Evolutionary conservation across 2,888 invertebrate genomes (phyloP), one percentile per base, ranked within the genome.

Genomic region (Acanthococcus lagerstroemiae): DNA sequence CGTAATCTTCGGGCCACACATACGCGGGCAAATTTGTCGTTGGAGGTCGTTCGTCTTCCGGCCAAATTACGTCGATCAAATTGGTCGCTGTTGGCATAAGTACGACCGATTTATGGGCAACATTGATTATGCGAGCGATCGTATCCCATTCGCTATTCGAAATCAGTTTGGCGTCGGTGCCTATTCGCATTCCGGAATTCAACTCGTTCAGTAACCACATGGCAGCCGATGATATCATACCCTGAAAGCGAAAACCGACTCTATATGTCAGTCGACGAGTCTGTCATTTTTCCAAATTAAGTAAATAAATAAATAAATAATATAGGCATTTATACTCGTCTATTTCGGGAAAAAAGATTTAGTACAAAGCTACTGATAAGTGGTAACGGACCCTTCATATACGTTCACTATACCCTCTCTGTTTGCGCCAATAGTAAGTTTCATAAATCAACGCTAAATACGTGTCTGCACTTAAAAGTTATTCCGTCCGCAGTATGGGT

Each of bases 21-120:
- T 54, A 69, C 1, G 67, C 67, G 17, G 57, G 46, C 22, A 30
- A n/a, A 22, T 7, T 19, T 65, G 48, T 57, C 37, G 25, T 45
- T 19, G 60, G 75, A 68, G 60, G 83, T 0, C 88, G 86, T 22
- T 84, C 77, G 67, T 82, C 80, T 55, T 80, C 77, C 56, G 79
- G 80, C 93, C 93, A 94, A 68, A 91, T 83, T 69, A 82, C 74
- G 74, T 94, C 93, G 9, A 94, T 78, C 37, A 92, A 77, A 72
- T 90, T 89, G 61, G 79, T 80, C 65, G 75, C 80, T n/a, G 82
- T 78, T 65, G 81, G 80, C 66, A 84, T 75, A 69, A 78, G 77
- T 55, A 83, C 75, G 15, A 63, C 7, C 12, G 52, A 44, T 54
- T 63, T 63, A 0, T 77, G 79, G 67, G 65, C 63, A 19, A 70